Conservation (phyloP, 2,888 invertebrate species). For the Platycheirus albimanus region DNA sequence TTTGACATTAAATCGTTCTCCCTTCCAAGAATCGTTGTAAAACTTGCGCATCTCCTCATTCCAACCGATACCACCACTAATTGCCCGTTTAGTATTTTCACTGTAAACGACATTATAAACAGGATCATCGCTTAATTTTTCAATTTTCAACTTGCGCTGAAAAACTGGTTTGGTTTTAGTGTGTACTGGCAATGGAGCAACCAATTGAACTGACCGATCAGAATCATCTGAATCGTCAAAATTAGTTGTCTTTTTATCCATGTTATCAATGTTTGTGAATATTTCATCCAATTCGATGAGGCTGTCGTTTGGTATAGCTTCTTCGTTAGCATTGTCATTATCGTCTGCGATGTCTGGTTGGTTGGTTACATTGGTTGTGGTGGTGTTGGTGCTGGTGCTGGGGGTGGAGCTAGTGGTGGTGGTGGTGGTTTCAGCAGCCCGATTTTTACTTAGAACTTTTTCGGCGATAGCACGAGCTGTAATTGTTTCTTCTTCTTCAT, state of each 20-base stretch:
- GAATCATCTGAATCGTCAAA: conserved; percentile 46
- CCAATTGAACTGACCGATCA: conserved; percentile 48
- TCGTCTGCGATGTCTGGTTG: conserved; percentile 15
- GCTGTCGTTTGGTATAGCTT: conserved; percentile 72
- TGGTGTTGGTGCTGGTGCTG: not conserved
- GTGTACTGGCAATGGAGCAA: conserved; percentile 36
- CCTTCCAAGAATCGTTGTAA: conserved; percentile 87
- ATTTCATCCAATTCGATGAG: conserved; percentile 70
- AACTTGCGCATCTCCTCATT: conserved; percentile 85
- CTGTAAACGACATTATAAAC: conserved; percentile 60
- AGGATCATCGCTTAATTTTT: conserved; percentile 57
- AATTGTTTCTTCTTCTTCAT: conserved; percentile 75
- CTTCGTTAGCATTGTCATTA: conserved; percentile 53
- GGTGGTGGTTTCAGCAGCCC: not conserved
- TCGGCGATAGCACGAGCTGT: conserved; percentile 80
- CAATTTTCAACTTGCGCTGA: not conserved
- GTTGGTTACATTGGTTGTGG: not conserved
- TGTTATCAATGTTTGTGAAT: conserved; percentile 75
- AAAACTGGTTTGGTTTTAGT: conserved; percentile 1
- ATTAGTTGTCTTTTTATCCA: conserved; percentile 37
- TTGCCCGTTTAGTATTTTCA: conserved; percentile 44
- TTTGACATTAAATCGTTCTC: conserved; percentile 85
- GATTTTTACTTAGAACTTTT: conserved; percentile 73
- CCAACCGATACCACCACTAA: conserved; percentile 79
- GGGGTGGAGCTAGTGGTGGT: not conserved